Percentiles rank a stretch among this genome's conserved stretches.
Conservation (phyloP, 2,113 vertebrate species). For the Harpagus bidentatus region DNA sequence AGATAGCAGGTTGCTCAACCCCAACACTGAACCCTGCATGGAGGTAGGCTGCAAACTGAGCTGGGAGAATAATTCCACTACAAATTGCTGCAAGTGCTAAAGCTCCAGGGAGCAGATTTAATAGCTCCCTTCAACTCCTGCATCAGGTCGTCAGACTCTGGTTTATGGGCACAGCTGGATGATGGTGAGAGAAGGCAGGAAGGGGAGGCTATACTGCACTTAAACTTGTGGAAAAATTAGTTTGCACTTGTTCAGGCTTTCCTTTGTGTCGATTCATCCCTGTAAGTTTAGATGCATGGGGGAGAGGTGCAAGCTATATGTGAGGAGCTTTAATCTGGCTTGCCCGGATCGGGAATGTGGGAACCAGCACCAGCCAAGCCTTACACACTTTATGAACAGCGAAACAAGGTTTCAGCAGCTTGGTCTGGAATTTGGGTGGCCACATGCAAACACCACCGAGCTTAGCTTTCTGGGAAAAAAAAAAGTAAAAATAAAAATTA, state of each 20-base stretch:
- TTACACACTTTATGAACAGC: neutral
- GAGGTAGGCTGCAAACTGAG: slow-evolving; percentile 8
- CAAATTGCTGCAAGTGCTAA: slow-evolving; percentile 66
- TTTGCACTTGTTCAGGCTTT: slow-evolving; percentile 43
- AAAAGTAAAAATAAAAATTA: neutral
- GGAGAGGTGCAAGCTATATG: neutral
- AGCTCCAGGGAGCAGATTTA: slow-evolving; percentile 47
- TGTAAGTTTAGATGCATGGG: slow-evolving; percentile 17
- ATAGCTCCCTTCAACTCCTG: neutral
- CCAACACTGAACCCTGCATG: neutral
- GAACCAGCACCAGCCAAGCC: neutral
- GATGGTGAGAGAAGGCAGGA: neutral
- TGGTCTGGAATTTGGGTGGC: slow-evolving; percentile 4
- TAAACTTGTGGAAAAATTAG: neutral
- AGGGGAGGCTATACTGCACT: neutral
- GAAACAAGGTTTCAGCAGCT: neutral
- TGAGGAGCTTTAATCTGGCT: neutral
- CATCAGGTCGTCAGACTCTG: neutral
- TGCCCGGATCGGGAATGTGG: neutral
- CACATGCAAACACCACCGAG: neutral
- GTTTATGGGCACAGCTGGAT: slow-evolving; percentile 50
- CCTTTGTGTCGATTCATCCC: neutral
- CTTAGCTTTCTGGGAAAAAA: neutral
- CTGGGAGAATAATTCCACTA: slow-evolving; percentile 57
- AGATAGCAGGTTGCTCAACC: neutral